phyloP scores from a whole-genome alignment of 2,888 invertebrate species.

The Lasioglossum pauxillum region DNA sequence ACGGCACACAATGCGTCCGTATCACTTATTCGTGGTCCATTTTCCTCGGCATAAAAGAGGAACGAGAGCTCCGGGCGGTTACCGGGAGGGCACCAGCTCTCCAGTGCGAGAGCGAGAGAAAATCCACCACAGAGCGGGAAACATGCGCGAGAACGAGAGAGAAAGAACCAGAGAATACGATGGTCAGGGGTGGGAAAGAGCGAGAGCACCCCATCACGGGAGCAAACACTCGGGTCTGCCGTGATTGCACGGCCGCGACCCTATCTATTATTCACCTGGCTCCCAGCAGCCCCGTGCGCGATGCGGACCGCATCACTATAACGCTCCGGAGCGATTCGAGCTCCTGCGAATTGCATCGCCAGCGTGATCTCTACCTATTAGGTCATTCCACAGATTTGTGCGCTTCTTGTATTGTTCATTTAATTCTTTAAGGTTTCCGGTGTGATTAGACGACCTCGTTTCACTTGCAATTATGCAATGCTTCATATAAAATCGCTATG shows the following conservation, averaged over 20 bases:
- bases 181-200: constrained; percentile 46
- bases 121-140: constrained; percentile 49
- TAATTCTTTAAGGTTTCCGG: not conserved
- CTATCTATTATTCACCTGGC: constrained; percentile 83
- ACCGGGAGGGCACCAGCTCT: constrained; percentile 59
- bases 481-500: no score
- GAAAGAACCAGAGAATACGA: constrained; percentile 55
- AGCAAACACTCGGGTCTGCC: constrained; percentile 81
- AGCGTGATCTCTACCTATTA: constrained; percentile 19
- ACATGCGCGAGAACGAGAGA: constrained; percentile 8
- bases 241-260: constrained; percentile 83
- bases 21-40: constrained; percentile 83
- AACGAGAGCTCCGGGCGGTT: constrained; percentile 62
- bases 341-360: constrained; percentile 35
- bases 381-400: not conserved
- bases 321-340: constrained; percentile 36
- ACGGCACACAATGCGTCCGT: constrained; percentile 76
- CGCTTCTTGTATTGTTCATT: not conserved
- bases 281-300: constrained; percentile 54
- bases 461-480: not conserved
- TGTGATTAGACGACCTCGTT: rapidly evolving
- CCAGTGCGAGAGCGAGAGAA: constrained; percentile 37
- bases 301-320: constrained; percentile 37
- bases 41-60: constrained; percentile 78
- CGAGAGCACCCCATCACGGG: constrained; percentile 79